phyloP scores from a whole-genome alignment of 2,888 invertebrate species.

The Phanerotoma sp. region DNA sequence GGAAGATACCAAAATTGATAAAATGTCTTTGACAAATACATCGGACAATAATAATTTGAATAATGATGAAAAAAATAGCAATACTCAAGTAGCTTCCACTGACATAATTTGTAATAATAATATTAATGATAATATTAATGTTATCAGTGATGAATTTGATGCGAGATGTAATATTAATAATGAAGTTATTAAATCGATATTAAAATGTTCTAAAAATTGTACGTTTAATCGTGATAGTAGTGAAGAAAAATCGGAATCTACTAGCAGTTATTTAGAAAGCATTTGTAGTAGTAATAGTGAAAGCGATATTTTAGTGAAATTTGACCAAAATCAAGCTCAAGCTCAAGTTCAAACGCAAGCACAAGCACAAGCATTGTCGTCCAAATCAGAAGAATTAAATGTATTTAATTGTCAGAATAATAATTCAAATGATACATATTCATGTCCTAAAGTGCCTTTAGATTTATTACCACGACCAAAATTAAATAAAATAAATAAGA shows the following conservation, averaged over 20 bases:
- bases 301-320: conserved; percentile 26
- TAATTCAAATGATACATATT: neutral
- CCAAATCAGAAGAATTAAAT: neutral
- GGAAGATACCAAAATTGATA: too few relatives aligned
- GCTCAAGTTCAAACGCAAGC: too few relatives aligned
- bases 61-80: neutral
- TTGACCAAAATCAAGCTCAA: neutral
- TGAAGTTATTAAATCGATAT: neutral
- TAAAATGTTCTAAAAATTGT: conserved; percentile 1
- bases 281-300: conserved; percentile 35
- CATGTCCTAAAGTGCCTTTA: neutral
- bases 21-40: conserved; percentile 29
- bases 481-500: neutral
- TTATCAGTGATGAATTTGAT: conserved; percentile 3
- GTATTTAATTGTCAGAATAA: conserved; percentile 3
- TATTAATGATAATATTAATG: neutral
- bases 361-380: neutral
- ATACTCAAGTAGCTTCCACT: neutral
- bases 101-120: conserved; percentile 3
- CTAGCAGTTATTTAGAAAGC: conserved; percentile 37
- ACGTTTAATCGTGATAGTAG: conserved; percentile 32
- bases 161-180: neutral
- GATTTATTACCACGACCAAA: neutral
- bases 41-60: conserved; percentile 9
- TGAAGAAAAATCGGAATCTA: conserved; percentile 43